These are phyloP conservation scores for Eulacestoma nigropectus DNA, from an alignment of 2,113 vertebrate species.

Conservation along the genomic window DNA sequence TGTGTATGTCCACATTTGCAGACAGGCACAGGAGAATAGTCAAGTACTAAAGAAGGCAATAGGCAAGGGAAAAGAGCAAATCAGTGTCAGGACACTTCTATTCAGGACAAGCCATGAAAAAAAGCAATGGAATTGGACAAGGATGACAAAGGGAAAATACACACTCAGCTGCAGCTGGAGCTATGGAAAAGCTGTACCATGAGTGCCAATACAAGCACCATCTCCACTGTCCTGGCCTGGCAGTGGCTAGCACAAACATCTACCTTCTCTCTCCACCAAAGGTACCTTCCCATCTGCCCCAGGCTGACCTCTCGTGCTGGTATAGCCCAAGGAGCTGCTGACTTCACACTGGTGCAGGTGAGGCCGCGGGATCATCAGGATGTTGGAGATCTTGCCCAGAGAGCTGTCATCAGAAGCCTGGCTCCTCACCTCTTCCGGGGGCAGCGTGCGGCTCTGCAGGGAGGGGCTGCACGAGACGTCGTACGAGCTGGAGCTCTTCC, in stretches of 20 bases:
- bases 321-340: conserved; percentile 97
- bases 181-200: not conserved
- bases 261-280: not conserved
- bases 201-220: not conserved
- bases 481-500: conserved; percentile 88
- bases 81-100: not conserved
- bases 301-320: conserved; percentile 88
- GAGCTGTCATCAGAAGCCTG: conserved; percentile 93
- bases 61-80: conserved; percentile 1
- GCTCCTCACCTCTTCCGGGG: conserved; percentile 87
- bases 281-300: not conserved
- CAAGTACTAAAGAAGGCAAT: not conserved
- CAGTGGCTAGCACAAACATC: not conserved
- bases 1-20: not conserved
- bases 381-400: conserved; percentile 87
- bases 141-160: not conserved
- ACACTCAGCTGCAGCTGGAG: not conserved
- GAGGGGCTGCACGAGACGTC: conserved; percentile 80
- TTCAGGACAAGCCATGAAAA: not conserved
- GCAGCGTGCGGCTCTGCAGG: conserved; percentile 70
- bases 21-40: not conserved
- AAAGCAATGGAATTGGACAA: not conserved
- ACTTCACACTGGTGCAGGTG: conserved; percentile 90
- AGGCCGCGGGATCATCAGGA: conserved; percentile 88
- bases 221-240: not conserved